A percentile compares a stretch with the other conserved stretches of the same genome.
Evolutionary conservation across 2,888 invertebrate genomes (phyloP).

Genomic region (Cerceris ruficornis): DNA sequence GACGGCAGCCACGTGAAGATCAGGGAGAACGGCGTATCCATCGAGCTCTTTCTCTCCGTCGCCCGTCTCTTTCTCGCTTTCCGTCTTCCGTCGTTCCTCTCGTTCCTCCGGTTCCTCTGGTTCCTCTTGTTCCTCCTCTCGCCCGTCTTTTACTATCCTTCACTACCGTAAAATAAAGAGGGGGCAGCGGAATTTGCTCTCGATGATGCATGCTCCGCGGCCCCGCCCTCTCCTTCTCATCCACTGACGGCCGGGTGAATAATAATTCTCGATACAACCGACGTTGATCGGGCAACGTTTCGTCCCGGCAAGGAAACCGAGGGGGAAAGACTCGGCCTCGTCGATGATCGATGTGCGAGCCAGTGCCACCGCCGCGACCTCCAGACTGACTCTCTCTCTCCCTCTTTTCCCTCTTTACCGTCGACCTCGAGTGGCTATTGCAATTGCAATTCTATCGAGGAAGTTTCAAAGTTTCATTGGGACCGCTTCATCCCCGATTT

Average conservation of each 20-base stretch:
- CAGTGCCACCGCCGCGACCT: conserved; percentile 31
- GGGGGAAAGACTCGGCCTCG: conserved; percentile 39
- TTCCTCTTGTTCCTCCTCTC: conserved; percentile 23
- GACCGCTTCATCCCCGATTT: no score
- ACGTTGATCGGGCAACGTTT: conserved; percentile 66
- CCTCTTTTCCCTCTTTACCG: background rate
- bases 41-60: conserved; percentile 10
- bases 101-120: conserved; percentile 24
- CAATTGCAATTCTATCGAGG: conserved; percentile 2
- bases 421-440: conserved; percentile 18
- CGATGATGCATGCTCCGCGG: conserved; percentile 70
- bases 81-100: conserved; percentile 10
- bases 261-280: conserved; percentile 70
- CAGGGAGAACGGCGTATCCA: conserved; percentile 48
- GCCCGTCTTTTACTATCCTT: conserved; percentile 24
- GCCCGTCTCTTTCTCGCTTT: conserved; percentile 20
- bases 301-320: conserved; percentile 42
- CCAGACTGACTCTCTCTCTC: background rate
- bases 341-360: conserved; percentile 64
- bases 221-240: conserved; percentile 62
- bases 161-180: conserved; percentile 65
- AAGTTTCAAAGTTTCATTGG: no score
- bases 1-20: conserved; percentile 71
- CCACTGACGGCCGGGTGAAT: conserved; percentile 68
- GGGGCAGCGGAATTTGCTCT: conserved; percentile 69